Base-by-base conservation (phyloP, 2,888 invertebrate genomes). In the Abrostola triplasia region DNA sequence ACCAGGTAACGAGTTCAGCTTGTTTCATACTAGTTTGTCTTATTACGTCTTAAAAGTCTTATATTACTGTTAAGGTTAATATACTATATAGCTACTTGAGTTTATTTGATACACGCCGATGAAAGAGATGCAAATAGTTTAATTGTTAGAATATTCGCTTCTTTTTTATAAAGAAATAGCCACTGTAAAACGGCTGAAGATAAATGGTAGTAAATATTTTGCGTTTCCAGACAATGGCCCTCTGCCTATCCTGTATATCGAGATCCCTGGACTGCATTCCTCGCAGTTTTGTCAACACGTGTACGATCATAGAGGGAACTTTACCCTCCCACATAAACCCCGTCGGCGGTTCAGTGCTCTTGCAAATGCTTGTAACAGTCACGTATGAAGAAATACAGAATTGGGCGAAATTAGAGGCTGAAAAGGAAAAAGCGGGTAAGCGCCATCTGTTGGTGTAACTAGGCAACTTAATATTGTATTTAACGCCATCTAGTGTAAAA, bases 271-370 rank as follows among this genome's bases (percentile, higher is more conserved):
- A 96, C 77, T 96, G 96, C 77, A 83, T 97, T 9, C 96, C 97
- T 0, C 94, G 95, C 4, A 90, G 90, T 0, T 89, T 96, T n/a
- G 87, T 90, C 0, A 95, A 96, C 69, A 93, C 97, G 0, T 94
- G 96, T 0, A 83, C 93, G 0, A 88, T 96, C 0, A 86, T 98
- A 65, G 96, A 97, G 84, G 96, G 96, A 51, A 95, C 96, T 5
- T 89, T 98, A 12, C 97, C 98, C 0, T 95, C 96, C 0, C 96
- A 96, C 69, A 95, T 96, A 8, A 95, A 93, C 51, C 97, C 98
- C 0, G 95, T 97, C 0, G 96, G 96, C 5, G 96, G 96, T 9
- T 97, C 97, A 0, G 96, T 97, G 6, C 84, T 97, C 11, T 88
- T 98, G 44, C 98, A 98, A 87, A 94, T 97, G 80, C 87, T 97